Conservation (phyloP, 2,797 vertebrate species). For the Cyclura pinguis region DNA sequence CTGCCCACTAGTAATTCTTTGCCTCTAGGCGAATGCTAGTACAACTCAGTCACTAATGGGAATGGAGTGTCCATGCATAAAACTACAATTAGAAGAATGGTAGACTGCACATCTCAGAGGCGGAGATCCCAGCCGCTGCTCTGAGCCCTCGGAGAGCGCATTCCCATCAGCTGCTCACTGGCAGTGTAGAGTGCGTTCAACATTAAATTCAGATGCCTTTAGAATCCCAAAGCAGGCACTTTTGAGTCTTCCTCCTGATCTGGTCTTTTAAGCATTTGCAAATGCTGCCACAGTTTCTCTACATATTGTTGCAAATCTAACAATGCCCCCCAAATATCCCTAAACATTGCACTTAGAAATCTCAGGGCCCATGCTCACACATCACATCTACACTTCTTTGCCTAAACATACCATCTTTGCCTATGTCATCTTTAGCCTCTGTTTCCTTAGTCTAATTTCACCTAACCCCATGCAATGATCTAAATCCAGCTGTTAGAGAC, state of each 20-base stretch:
- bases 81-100: conserved; percentile 73
- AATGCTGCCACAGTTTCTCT: not conserved
- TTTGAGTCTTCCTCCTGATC: not conserved
- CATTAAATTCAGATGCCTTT: conserved; percentile 28
- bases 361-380: not conserved
- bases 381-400: not conserved
- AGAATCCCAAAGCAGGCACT: not conserved
- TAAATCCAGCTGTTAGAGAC: too few relatives aligned
- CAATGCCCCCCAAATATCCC: not conserved
- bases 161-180: conserved; percentile 54
- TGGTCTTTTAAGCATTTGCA: not conserved
- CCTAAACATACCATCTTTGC: too few relatives aligned
- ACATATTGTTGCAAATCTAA: not conserved
- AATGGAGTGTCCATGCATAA: conserved; percentile 68
- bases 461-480: too few relatives aligned
- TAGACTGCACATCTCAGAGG: conserved; percentile 67
- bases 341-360: not conserved
- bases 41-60: conserved; percentile 70
- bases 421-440: too few relatives aligned
- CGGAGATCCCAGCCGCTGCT: conserved; percentile 63
- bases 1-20: conserved; percentile 74
- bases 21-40: conserved; percentile 70
- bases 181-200: conserved; percentile 9
- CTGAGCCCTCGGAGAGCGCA: conserved; percentile 42
- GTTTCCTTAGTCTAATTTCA: too few relatives aligned